Base-by-base conservation (phyloP, 2,113 vertebrate species). In the Oreochromis niloticus region DNA sequence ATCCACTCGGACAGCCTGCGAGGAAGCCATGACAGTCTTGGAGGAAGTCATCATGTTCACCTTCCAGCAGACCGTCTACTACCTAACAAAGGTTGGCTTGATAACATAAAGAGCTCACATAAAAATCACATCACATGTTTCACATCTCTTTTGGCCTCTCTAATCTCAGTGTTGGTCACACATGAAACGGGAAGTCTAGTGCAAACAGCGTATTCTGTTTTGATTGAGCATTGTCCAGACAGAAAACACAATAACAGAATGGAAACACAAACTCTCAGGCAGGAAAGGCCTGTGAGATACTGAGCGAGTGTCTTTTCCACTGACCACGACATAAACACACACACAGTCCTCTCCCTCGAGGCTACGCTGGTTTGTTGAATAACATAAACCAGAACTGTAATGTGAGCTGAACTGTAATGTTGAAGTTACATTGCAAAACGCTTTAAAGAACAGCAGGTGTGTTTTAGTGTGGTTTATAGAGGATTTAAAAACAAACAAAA, bases 31-130 rank as follows among this genome's bases (percentile, higher is more conserved):
- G 96, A 95, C 96, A 1, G 96, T 97, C 48, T 87, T 97, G 88
- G 96, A 97, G 89, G 97, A 97, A 87, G 96, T 97, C 93, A 96
- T 97, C 94, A 97, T 97, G 96, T 97, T 97, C 84, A 96, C 96
- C 90, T 97, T 97, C 93, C 97, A 97, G 92, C 97, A 97, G 95
- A 95, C 95, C 2, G 96, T 97, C 89, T 97, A 97, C 92, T 97
- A 97, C 80, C 94, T 97, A 36, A 97, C 97, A 32, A 97, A 97
- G 95, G 97, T 97, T 78, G 73, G 93, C 68, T 12, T 9, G n/a
- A 17, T 48, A 82, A 1, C 82, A 63, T 16, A 32, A 80, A 81
- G 14, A 87, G 50, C 36, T 48, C 50, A 13, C 3, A 57, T 4
- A 84, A 71, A 30, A 34, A 32, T 22, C 1, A 41, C 16, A 56